Conservation (phyloP, 2,113 vertebrate species). For the Ptilorrhoa leucosticta region DNA sequence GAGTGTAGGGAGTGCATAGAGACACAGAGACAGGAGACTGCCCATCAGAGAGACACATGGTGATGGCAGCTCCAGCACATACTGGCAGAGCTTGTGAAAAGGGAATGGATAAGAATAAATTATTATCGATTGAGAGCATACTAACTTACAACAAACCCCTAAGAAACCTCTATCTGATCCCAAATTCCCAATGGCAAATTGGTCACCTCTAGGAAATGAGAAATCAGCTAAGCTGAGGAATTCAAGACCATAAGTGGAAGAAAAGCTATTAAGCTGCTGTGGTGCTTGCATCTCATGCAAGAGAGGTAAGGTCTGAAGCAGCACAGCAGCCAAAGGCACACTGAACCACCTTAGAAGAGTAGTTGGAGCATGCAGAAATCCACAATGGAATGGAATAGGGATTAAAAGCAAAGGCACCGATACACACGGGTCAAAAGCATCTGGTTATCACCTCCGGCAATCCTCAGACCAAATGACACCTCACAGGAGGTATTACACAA, state of each 20-base stretch:
- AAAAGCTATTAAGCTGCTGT: not conserved
- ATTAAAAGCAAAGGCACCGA: not conserved
- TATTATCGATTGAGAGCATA: not conserved
- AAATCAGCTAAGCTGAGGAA: not conserved
- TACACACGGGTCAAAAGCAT: not conserved
- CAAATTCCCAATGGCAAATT: not conserved
- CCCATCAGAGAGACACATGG: fast-evolving
- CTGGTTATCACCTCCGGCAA: not conserved
- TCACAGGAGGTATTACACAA: not conserved
- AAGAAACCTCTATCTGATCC: not conserved
- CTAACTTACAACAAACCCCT: not conserved
- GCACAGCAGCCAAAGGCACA: not conserved
- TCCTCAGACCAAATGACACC: not conserved
- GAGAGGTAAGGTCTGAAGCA: not conserved
- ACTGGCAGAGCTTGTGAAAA: not conserved
- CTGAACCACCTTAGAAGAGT: not conserved
- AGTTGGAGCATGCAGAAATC: not conserved
- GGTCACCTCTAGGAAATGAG: not conserved
- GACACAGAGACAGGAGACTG: not conserved
- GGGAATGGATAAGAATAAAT: not conserved
- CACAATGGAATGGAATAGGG: not conserved
- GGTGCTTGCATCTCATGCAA: not conserved
- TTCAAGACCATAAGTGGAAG: not conserved
- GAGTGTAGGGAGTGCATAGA: fast-evolving
- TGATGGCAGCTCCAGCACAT: fast-evolving